Evolutionary conservation across 1,140 invertebrate genomes (phyloP), one percentile per base, ranked within the genome.

Genomic region (Micrasema minimum): DNA sequence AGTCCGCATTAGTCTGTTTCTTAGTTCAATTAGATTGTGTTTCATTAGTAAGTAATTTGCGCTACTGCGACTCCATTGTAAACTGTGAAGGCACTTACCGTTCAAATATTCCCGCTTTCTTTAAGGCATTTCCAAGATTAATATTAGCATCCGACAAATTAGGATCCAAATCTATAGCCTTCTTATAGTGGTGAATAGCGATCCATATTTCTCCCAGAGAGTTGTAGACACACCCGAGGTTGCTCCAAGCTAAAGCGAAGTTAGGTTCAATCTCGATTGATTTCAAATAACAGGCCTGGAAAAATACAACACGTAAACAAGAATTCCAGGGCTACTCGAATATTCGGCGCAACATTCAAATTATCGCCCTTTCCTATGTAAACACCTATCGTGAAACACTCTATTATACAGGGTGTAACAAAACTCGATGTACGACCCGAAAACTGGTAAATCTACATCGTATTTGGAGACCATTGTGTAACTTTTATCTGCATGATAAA

Each of bases 171-270:
- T 96, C 95, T n/a, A 99, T 97, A 2, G 98, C 98, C 83, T 99
- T 99, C 82, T 99, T 98, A 85, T 99, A 99, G 81, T 99, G 98
- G 85, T 99, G 98, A 77, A 99, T 99, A 6, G 98, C 98, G 76
- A 99, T 86, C 98, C 98, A 99, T 77, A 99, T 98, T 86, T 99
- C 98, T 55, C 96, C 96, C 85, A 99, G 96, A n/a, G 97, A 96
- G 85, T 99, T 99, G 87, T 99, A 99, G 37, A 99, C 98, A 85
- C 98, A 99, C 71, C 98, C 98, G 69, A 99, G 88, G 85, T 99
- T 99, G 85, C 97, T 99, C 98, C 98, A 99, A 53, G 98, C 98
- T 16, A 99, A 98, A 64, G 97, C 97, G 86, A 99, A 99, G 81
- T 97, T 96, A 43, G 97, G 97, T 83, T 97, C 90, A 4, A 97